phyloP scores from a whole-genome alignment of 2,113 vertebrate species.

The Lepidothrix coronata region DNA sequence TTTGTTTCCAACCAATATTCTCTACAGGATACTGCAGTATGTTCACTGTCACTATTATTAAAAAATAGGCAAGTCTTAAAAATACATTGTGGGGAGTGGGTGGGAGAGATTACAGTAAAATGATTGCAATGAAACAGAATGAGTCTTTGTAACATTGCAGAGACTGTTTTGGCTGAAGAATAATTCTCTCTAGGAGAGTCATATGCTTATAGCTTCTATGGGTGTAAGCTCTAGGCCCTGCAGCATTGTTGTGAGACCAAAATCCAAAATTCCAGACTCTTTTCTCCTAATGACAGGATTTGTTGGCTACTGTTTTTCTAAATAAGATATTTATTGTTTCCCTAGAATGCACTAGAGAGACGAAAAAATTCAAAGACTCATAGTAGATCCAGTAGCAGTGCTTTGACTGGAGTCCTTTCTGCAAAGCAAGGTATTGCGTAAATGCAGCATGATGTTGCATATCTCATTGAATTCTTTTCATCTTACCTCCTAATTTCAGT shows the following conservation, averaged over 20 bases:
- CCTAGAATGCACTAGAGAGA: slow-evolving; percentile 90
- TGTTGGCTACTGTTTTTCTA: not conserved
- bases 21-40: not conserved
- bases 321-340: slow-evolving; percentile 36
- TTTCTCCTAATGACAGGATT: not conserved
- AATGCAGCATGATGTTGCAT: not conserved
- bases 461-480: not conserved
- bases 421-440: slow-evolving; percentile 91
- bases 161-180: not conserved
- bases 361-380: slow-evolving; percentile 85
- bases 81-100: not conserved
- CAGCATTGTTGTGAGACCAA: not conserved
- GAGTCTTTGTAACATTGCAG: not conserved
- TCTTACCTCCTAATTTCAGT: not conserved
- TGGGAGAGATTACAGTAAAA: not conserved
- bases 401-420: slow-evolving; percentile 92
- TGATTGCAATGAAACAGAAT: not conserved
- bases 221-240: not conserved
- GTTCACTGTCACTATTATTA: not conserved
- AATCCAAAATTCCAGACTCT: not conserved
- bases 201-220: not conserved
- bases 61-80: not conserved
- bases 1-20: not conserved
- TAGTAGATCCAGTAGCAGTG: slow-evolving; percentile 85
- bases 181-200: not conserved